A percentile compares a stretch with the other conserved stretches of the same genome.
Evolutionary conservation across 2,113 vertebrate species (phyloP).

Genomic region (Malurus cyaneus): DNA sequence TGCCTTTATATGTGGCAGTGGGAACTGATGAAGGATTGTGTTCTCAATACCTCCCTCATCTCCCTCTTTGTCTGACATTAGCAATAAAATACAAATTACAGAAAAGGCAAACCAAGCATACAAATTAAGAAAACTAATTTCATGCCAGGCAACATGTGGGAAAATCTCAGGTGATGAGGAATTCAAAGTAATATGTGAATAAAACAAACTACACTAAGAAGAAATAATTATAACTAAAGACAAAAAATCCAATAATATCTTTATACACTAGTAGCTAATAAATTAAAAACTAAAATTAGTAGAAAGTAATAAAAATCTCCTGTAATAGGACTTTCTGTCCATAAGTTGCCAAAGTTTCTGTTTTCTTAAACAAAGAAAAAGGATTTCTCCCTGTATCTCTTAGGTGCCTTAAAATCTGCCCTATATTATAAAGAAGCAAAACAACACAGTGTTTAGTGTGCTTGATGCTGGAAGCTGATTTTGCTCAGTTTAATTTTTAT

Average conservation of each 20-base stretch:
- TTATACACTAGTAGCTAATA: background rate
- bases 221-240: background rate
- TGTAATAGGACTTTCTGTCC: background rate
- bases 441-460: background rate
- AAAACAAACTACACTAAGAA: background rate
- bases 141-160: background rate
- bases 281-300: background rate
- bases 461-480: background rate
- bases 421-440: background rate
- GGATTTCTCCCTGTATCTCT: background rate
- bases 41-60: background rate
- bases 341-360: background rate
- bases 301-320: background rate
- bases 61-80: background rate
- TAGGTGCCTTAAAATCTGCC: background rate
- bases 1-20: background rate
- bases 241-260: background rate
- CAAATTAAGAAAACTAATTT: conserved; percentile 33
- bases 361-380: background rate
- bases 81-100: conserved; percentile 28
- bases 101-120: background rate
- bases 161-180: conserved; percentile 9
- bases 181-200: conserved; percentile 2
- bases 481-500: background rate
- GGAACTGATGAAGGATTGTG: background rate